phyloP scores from a whole-genome alignment of 2,797 vertebrate genomes.

The Otolemur crassicaudatus region DNA sequence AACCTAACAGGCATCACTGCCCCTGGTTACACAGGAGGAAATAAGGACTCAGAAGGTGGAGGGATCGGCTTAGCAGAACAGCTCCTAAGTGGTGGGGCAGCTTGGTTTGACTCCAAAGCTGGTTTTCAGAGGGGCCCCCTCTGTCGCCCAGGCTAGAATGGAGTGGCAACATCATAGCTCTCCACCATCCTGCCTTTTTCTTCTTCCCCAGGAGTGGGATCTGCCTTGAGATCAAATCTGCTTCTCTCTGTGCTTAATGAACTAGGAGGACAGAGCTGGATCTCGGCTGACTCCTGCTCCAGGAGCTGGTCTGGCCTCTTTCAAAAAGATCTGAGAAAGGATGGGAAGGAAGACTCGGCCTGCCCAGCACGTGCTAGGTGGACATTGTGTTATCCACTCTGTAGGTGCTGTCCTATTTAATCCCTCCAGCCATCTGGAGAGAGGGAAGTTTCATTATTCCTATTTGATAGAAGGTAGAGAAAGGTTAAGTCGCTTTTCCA shows the following conservation, averaged over 20 bases:
- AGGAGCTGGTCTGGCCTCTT: not conserved
- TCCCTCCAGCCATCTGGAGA: not conserved
- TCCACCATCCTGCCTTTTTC: not conserved
- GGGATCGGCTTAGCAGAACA: not conserved
- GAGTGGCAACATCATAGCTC: not conserved
- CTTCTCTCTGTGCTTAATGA: not conserved
- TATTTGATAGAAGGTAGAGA: not conserved
- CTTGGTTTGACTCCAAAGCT: not conserved
- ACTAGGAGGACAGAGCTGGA: not conserved
- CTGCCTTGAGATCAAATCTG: not conserved
- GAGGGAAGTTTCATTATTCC: not conserved
- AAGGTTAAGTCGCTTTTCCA: not conserved
- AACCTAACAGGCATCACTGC: not conserved
- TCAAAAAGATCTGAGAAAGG: not conserved
- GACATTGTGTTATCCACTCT: not conserved
- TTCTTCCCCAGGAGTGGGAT: not conserved
- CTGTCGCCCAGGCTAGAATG: not conserved
- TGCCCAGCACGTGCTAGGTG: rapidly evolving
- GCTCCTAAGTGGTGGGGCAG: not conserved
- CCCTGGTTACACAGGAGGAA: not conserved
- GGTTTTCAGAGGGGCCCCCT: not conserved
- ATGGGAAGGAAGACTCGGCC: not conserved
- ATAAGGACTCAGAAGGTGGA: not conserved
- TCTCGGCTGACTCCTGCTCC: not conserved
- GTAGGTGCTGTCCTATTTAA: not conserved